Base-by-base conservation (phyloP, 2,113 vertebrate genomes). In the Perognathus longimembris region DNA sequence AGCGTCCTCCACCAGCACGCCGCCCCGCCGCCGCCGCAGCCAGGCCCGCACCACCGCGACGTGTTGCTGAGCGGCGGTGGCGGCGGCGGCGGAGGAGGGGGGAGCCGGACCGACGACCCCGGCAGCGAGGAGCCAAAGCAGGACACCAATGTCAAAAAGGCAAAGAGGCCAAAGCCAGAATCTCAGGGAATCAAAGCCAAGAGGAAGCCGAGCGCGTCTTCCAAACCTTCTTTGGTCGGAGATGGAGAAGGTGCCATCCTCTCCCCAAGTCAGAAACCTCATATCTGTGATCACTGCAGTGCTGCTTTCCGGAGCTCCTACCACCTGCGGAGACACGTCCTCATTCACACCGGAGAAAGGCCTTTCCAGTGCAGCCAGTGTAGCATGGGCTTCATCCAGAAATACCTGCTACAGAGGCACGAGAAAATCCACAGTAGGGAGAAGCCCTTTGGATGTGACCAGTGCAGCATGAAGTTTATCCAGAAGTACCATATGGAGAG, bases 401-500 rank as follows among this genome's bases (percentile, higher is more conserved):
- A 99, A 96, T 99, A 99, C 97, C 95, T 99, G 67, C 98, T 99
- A 82, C 99, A 99, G 97, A 97, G 99, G 71, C 99, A 99, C 0
- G 99, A 99, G 97, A 99, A 99, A 97, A 99, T 99, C 97, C 99
- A 99, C 96, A 99, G 99, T 7, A 98, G 99, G 93, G 99, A 99
- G 98, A 99, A 99, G 97, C 99, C 99, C 75, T 99, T 99, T 88
- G 99, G 99, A 75, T 99, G 99, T 76, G 99, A 99, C 97, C 99
- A 99, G 97, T 99, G 99, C 96, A 99, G 99, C 94, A 99, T 99
- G 99, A 99, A 99, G 94, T 99, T 99, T 97, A 99, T 99, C 97
- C 99, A 99, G 98, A 99, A 99, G 98, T 99, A 99, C 98, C 99
- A 99, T 90, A 99, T 99, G 99, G 99, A 99, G 97, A 98, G 99